These are phyloP conservation scores for Chrysopa pallens DNA, from an alignment of 1,140 invertebrate genomes.

Conservation along the genomic window DNA sequence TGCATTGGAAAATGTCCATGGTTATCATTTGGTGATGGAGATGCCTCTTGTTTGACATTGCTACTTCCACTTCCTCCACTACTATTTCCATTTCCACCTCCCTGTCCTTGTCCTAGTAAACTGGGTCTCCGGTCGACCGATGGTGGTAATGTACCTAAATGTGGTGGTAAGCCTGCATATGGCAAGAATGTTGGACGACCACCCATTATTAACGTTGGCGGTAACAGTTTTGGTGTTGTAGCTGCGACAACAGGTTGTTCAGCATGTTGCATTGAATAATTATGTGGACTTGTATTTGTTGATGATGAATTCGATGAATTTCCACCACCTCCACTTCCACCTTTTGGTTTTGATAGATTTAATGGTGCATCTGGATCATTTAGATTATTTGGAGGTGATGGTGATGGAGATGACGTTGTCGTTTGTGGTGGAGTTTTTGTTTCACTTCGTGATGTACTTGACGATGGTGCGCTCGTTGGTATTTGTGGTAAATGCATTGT, in stretches of 20 bases:
- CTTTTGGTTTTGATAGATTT: conserved; percentile 74
- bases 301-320: conserved; percentile 20
- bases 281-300: conserved; percentile 10
- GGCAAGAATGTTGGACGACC: conserved; percentile 30
- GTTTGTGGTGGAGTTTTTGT: conserved; percentile 19
- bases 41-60: conserved; percentile 11
- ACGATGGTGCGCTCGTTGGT: conserved; percentile 14
- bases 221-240: conserved; percentile 35
- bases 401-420: conserved; percentile 21
- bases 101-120: too few species aligned
- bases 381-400: conserved; percentile 27
- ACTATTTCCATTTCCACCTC: too few species aligned
- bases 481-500: conserved; percentile 17
- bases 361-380: conserved; percentile 65
- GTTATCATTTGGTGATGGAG: conserved; percentile 13
- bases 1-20: conserved; percentile 21
- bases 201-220: conserved; percentile 31
- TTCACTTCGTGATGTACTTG: conserved; percentile 19
- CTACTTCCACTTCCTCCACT: not conserved
- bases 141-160: conserved; percentile 23
- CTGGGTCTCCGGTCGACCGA: conserved; percentile 17
- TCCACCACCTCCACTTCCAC: too few species aligned
- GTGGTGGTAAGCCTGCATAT: conserved; percentile 36
- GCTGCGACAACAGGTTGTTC: conserved; percentile 36
- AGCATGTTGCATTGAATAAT: conserved; percentile 6